Evolutionary conservation across 2,888 invertebrate genomes (phyloP).

Genomic region (Xanthostigma xanthostigma): DNA sequence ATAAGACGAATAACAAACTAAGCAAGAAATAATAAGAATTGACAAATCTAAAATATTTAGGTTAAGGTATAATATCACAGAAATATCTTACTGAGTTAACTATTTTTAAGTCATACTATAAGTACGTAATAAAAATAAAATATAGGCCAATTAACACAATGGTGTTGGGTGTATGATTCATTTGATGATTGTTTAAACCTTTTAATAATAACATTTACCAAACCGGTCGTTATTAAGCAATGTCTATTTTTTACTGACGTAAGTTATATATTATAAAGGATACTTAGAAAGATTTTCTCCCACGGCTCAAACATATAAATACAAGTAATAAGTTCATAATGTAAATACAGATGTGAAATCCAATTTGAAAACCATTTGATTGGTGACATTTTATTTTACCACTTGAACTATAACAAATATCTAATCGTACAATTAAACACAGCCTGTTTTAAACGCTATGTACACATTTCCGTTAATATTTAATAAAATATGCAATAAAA

Average conservation of each 20-base stretch:
- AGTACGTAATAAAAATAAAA: neutral
- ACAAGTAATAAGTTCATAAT: slow-evolving; percentile 15
- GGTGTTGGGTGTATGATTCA: neutral
- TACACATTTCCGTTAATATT: no score
- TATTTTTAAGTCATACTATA: neutral
- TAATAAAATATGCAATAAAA: no score
- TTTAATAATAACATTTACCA: no score
- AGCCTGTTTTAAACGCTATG: no score
- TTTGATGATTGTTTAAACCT: neutral
- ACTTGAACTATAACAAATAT: no score
- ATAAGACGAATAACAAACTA: slow-evolving; percentile 11
- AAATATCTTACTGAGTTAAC: slow-evolving; percentile 7
- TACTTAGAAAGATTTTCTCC: slow-evolving; percentile 15
- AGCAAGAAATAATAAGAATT: slow-evolving; percentile 7
- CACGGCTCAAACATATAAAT: slow-evolving; percentile 17
- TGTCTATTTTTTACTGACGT: neutral
- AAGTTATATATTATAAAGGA: slow-evolving; percentile 12
- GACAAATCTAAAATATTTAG: slow-evolving; percentile 7
- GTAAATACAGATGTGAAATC: slow-evolving; percentile 6
- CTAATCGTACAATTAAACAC: no score
- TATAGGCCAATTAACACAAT: neutral
- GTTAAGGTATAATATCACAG: no score
- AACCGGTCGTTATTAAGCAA: no score
- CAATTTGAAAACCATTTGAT: neutral
- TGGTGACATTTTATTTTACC: neutral